These are phyloP conservation scores for Cheirogaleus major DNA, from an alignment of 2,797 vertebrate species.

Conservation along the genomic window DNA sequence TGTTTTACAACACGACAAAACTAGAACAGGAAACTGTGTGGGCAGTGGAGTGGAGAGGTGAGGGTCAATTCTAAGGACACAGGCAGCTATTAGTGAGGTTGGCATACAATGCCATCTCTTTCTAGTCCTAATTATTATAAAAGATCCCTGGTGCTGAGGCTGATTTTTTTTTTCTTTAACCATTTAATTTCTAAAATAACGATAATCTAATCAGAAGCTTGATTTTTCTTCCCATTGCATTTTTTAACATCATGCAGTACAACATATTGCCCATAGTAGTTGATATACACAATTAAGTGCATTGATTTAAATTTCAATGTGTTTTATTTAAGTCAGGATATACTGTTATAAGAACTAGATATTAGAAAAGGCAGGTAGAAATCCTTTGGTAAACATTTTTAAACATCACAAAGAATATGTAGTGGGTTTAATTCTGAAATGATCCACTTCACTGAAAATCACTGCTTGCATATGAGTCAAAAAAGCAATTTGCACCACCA, in stretches of 20 bases:
- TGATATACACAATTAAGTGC: not conserved
- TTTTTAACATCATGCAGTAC: not conserved
- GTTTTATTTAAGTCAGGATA: not conserved
- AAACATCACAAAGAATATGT: not conserved
- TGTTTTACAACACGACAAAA: conserved; percentile 54
- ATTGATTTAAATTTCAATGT: not conserved
- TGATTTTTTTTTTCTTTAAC: not conserved
- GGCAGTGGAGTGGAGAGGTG: not conserved
- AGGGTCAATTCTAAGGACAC: not conserved
- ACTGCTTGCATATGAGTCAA: not conserved
- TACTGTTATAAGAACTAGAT: not conserved
- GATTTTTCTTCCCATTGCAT: not conserved
- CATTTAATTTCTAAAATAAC: not conserved
- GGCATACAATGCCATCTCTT: not conserved
- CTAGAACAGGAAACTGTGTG: not conserved
- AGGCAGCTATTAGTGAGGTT: not conserved
- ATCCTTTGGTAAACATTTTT: not conserved
- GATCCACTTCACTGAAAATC: not conserved
- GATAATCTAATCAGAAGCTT: not conserved
- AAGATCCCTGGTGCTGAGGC: not conserved
- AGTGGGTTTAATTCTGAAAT: not conserved
- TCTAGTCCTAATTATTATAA: not conserved
- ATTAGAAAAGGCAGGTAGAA: not conserved
- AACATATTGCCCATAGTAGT: not conserved
- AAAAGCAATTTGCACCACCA: not conserved